Conservation (phyloP, 2,113 vertebrate species). For the Xyliphius kryptos region DNA sequence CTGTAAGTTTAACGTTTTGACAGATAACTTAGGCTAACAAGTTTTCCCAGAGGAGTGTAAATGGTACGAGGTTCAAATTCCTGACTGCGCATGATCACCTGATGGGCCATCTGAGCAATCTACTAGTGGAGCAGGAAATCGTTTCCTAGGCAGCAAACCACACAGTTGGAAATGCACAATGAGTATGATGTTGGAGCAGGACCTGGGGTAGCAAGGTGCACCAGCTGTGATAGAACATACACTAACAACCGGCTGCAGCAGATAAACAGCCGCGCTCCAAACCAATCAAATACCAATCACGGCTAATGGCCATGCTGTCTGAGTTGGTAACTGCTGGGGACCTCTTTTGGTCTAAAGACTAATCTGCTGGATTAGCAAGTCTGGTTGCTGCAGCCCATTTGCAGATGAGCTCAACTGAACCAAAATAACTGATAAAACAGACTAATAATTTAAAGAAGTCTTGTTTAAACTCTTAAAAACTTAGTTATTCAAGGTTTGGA, state of each 20-base stretch:
- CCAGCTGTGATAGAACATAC: slow-evolving; percentile 25
- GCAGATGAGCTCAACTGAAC: background rate
- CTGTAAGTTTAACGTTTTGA: background rate
- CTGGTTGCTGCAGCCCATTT: background rate
- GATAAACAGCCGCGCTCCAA: slow-evolving; percentile 28
- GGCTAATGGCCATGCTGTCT: slow-evolving; percentile 26
- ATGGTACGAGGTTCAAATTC: background rate
- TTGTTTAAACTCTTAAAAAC: too few relatives aligned
- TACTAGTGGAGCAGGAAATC: slow-evolving; percentile 33
- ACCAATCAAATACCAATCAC: slow-evolving; percentile 36
- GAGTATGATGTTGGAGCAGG: slow-evolving; percentile 3
- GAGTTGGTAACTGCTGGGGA: slow-evolving; percentile 15
- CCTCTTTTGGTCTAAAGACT: slow-evolving; percentile 11
- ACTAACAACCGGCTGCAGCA: slow-evolving; percentile 8
- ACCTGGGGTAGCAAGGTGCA: slow-evolving; percentile 28
- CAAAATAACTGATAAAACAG: too few relatives aligned
- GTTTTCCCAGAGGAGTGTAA: slow-evolving; percentile 15
- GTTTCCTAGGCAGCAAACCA: slow-evolving; percentile 23
- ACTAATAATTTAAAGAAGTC: too few relatives aligned
- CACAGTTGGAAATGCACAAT: slow-evolving; percentile 33
- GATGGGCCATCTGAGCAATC: slow-evolving; percentile 17
- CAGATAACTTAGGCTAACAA: background rate
- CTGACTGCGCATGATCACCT: slow-evolving; percentile 9
- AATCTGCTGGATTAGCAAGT: background rate
- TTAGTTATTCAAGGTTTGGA: too few relatives aligned